Conservation (phyloP, 2,113 vertebrate species). For the Xiphophorus maculatus region DNA sequence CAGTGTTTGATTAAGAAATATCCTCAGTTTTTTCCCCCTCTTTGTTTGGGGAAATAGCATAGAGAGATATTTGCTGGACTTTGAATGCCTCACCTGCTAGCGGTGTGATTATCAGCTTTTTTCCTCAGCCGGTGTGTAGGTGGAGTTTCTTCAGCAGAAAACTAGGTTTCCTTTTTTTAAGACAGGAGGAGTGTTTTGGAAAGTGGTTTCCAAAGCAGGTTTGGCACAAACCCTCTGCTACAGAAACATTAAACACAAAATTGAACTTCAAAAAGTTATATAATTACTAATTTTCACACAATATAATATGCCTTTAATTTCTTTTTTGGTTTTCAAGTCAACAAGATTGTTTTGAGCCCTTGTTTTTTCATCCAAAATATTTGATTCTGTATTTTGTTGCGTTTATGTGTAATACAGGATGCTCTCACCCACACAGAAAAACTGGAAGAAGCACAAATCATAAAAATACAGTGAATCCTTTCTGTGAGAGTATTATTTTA, state of each 20-base stretch:
- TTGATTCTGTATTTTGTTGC: neutral
- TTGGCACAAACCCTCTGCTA: too few relatives aligned
- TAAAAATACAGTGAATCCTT: conserved; percentile 17
- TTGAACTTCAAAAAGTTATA: too few relatives aligned
- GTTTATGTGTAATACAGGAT: neutral
- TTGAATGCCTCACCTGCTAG: conserved; percentile 7
- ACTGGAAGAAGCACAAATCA: neutral
- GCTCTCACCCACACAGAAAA: neutral
- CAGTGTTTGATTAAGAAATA: neutral
- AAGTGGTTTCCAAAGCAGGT: neutral
- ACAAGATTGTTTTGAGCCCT: neutral
- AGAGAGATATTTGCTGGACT: neutral
- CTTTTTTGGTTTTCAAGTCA: neutral
- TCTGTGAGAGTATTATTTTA: conserved; percentile 42
- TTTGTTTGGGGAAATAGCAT: neutral
- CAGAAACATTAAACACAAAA: too few relatives aligned
- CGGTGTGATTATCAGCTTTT: neutral
- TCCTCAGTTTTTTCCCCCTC: neutral
- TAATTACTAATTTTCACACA: too few relatives aligned
- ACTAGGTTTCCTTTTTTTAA: neutral
- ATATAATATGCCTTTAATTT: too few relatives aligned
- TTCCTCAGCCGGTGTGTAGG: neutral
- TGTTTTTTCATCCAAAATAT: neutral
- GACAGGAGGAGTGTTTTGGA: neutral
- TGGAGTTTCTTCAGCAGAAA: neutral